Percentiles rank a stretch among this genome's conserved stretches.
Evolutionary conservation across 2,888 invertebrate genomes (phyloP).

Genomic region (Dione juno): DNA sequence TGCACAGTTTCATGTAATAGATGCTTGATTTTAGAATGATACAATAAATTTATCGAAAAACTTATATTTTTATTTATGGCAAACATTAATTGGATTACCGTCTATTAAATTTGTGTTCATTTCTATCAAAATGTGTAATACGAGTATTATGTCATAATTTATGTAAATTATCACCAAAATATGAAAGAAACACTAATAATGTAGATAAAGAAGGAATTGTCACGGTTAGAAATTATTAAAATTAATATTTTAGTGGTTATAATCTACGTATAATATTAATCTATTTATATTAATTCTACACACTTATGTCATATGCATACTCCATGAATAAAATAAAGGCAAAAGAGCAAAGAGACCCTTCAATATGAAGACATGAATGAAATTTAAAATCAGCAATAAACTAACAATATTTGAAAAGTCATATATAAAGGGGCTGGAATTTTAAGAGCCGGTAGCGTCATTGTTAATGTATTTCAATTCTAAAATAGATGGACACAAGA

Average conservation of each 20-base stretch:
- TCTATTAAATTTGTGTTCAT: not conserved
- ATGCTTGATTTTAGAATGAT: no score
- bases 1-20: no score
- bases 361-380: not conserved
- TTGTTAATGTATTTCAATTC: slow-evolving; percentile 56
- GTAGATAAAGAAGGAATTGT: not conserved
- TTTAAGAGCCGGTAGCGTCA: slow-evolving; percentile 46
- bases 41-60: no score
- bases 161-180: no score
- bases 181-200: no score
- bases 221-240: not conserved
- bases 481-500: slow-evolving; percentile 51
- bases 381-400: not conserved
- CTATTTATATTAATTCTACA: slow-evolving; percentile 25
- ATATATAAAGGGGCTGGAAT: slow-evolving; percentile 2
- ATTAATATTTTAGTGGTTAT: slow-evolving; percentile 11
- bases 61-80: no score
- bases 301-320: slow-evolving; percentile 14
- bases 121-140: not conserved
- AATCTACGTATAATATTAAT: slow-evolving; percentile 1
- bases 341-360: not conserved
- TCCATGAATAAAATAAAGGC: not conserved
- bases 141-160: not conserved
- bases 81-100: no score
- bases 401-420: not conserved